Percentiles rank a stretch among this genome's conserved stretches.
phyloP scores from a whole-genome alignment of 37 sponge, comb jelly and placozoan species.

The Hexactinellida sp. region DNA sequence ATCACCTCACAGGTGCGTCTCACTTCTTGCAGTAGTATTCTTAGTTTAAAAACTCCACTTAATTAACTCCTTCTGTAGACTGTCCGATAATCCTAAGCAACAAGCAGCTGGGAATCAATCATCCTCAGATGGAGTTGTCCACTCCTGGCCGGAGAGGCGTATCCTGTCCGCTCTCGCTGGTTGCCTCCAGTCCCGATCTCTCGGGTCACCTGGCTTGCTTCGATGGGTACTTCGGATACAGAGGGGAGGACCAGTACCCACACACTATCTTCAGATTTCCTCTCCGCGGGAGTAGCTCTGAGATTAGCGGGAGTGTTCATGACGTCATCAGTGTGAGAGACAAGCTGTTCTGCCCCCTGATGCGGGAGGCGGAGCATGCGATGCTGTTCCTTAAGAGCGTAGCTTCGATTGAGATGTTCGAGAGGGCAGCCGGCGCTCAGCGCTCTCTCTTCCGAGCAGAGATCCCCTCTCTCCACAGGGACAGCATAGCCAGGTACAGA shows the following conservation, averaged over 20 bases:
- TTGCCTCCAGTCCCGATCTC: neutral
- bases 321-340: neutral
- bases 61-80: neutral
- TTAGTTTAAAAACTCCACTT: neutral
- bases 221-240: neutral
- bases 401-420: neutral
- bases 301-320: neutral
- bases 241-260: neutral
- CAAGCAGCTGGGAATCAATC: neutral
- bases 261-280: neutral
- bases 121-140: neutral
- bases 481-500: neutral
- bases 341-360: neutral
- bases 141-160: neutral
- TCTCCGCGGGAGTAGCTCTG: neutral
- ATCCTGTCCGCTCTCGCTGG: neutral
- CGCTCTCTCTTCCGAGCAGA: neutral
- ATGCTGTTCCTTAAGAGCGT: neutral
- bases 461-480: neutral
- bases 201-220: neutral
- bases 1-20: conserved; percentile 43
- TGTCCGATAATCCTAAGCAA: neutral
- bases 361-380: neutral
- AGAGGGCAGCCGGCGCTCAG: neutral
- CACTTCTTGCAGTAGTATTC: neutral